Evolutionary conservation across 1,140 invertebrate species (phyloP), one percentile per base, ranked within the genome.

Genomic region (Drosophila aff.): DNA sequence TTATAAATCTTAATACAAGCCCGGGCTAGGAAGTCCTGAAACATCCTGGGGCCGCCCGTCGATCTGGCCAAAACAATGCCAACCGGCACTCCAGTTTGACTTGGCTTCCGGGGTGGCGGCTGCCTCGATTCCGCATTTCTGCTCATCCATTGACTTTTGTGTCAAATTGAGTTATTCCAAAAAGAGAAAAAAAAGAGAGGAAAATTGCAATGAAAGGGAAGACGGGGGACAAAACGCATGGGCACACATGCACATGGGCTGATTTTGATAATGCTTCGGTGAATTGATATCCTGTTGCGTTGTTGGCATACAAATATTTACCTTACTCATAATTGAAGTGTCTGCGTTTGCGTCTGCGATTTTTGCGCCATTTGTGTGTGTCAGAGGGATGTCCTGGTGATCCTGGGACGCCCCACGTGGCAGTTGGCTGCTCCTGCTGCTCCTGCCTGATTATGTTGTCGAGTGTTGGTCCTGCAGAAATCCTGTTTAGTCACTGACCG

Each of bases 241-340:
- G 15, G 40, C 16, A 52, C 57, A 58, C 58, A 64, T 64, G 49
- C 81, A 83, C 77, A 84, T 79, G 79, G 69, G 76, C 79, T 49
- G 62, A 87, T 87, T 87, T 86, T 73, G 82, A 76, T 87, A 85
- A 85, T 85, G 82, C 64, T 47, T 74, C 72, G 38, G 23, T 75
- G 49, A 85, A 91, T 91, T 83, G 90, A 89, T 91, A 82, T 91
- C 90, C 90, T 91, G 90, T 91, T 90, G 90, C 90, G 90, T 91
- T 91, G 90, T 91, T 91, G 89, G 87, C 77, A 91, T 82, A 87
- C 66, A 79, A 91, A 91, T 91, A 91, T 91, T 91, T 91, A 91
- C 90, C 84, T 83, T 83, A 81, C 81, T 81, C 83, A 91, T 91
- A 91, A 91, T 89, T 87, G 84, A 87, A 87, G 84, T 89, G 84